Evolutionary conservation across 2,888 invertebrate species (phyloP).

Genomic region (Phyto melanocephala): DNA sequence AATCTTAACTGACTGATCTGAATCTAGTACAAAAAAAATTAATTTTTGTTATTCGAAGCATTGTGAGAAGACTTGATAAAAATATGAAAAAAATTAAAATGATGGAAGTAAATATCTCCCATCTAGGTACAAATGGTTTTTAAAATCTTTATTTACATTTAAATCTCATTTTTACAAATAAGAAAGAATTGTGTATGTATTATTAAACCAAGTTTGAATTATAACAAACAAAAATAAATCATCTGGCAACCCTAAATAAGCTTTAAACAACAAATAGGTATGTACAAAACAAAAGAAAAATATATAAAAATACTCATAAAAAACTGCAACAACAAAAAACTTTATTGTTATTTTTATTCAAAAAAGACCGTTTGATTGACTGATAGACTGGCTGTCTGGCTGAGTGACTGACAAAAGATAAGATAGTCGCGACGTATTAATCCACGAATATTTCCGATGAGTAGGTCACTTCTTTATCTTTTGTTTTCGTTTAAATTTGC

Average conservation of each 20-base stretch:
- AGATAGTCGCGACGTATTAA: conserved; percentile 56
- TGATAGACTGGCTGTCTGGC: conserved; percentile 12
- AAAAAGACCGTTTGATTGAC: not conserved
- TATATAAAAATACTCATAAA: conserved; percentile 8
- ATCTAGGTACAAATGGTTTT: too few relatives aligned
- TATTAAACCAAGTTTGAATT: too few relatives aligned
- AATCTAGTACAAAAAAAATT: too few relatives aligned
- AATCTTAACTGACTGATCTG: too few relatives aligned
- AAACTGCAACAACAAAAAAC: conserved; percentile 7
- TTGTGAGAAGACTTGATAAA: too few relatives aligned
- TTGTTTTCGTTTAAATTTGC: conserved; percentile 37
- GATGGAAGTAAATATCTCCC: too few relatives aligned
- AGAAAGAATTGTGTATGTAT: too few relatives aligned
- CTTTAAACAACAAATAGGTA: conserved; percentile 8
- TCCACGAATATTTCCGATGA: conserved; percentile 49
- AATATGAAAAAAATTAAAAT: too few relatives aligned
- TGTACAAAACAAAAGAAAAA: not conserved
- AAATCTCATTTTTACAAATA: too few relatives aligned
- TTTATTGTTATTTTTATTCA: conserved; percentile 26
- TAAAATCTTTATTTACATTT: too few relatives aligned
- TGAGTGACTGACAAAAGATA: conserved; percentile 48
- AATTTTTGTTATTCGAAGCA: too few relatives aligned
- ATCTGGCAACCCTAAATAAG: not conserved
- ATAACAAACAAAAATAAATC: too few relatives aligned
- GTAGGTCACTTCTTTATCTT: conserved; percentile 50